A percentile compares a stretch with the other conserved stretches of the same genome.
Evolutionary conservation across 2,888 invertebrate genomes (phyloP).

Genomic region (Sympetrum striolatum): DNA sequence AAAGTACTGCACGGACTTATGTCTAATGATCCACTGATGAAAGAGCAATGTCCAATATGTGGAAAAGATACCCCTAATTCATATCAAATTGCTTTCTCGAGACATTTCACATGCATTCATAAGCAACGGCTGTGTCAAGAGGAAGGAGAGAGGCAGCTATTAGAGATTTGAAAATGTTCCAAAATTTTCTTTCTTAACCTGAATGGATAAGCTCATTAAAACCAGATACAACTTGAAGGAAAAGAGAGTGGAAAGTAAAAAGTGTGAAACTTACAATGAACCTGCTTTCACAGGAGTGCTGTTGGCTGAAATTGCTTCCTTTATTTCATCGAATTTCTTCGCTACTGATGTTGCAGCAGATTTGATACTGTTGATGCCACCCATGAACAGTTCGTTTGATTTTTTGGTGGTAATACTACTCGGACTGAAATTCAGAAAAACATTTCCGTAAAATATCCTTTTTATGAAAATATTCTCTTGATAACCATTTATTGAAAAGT

Average conservation of each 20-base stretch:
- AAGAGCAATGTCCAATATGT: no score
- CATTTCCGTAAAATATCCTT: background rate
- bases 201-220: no score
- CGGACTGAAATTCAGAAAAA: conserved; percentile 66
- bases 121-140: no score
- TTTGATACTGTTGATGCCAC: conserved; percentile 80
- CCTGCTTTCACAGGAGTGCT: conserved; percentile 81
- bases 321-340: conserved; percentile 89
- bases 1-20: no score
- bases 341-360: conserved; percentile 80
- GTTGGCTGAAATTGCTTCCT: conserved; percentile 86
- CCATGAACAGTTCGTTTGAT: conserved; percentile 85
- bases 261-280: conserved; percentile 50
- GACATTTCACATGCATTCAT: no score
- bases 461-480: background rate
- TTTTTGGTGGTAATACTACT: conserved; percentile 85
- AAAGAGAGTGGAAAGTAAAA: background rate
- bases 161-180: no score
- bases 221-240: background rate
- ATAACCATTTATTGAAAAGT: background rate
- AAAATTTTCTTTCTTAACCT: no score
- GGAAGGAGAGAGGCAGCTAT: no score
- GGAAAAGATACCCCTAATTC: no score
- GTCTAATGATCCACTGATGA: no score
- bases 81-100: no score